A percentile compares a stretch with the other conserved stretches of the same genome.
Conservation (phyloP, 2,113 vertebrate species). For the Petaurus breviceps region DNA sequence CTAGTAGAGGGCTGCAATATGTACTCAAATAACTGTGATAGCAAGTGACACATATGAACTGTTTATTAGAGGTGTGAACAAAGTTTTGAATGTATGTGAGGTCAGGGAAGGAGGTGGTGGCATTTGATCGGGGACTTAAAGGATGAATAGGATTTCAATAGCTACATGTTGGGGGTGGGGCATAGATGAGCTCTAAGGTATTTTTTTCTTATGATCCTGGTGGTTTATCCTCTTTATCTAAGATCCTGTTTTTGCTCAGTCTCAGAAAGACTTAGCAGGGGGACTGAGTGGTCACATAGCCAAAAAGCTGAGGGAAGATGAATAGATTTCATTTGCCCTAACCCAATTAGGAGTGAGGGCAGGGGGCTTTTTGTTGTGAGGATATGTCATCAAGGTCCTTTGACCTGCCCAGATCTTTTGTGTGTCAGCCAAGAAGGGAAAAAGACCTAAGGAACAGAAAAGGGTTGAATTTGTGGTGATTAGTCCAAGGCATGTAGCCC, state of each 20-base stretch:
- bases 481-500: not conserved
- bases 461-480: not conserved
- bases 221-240: not conserved
- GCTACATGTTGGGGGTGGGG: not conserved
- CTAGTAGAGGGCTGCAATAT: not conserved
- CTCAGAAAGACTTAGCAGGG: not conserved
- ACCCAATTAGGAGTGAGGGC: not conserved
- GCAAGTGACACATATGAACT: not conserved
- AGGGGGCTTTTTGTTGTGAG: not conserved
- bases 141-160: not conserved
- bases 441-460: not conserved
- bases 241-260: not conserved
- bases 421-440: not conserved
- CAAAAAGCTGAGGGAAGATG: slow-evolving; percentile 16
- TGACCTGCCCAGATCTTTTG: not conserved
- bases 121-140: not conserved
- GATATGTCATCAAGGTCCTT: not conserved
- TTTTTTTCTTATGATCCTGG: not conserved
- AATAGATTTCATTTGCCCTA: slow-evolving; percentile 16
- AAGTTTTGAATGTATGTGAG: not conserved
- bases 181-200: not conserved
- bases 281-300: not conserved
- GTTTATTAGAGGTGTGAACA: not conserved
- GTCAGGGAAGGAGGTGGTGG: not conserved
- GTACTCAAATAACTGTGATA: not conserved